phyloP scores from a whole-genome alignment of 2,797 vertebrate genomes.

The Lophius americanus region DNA sequence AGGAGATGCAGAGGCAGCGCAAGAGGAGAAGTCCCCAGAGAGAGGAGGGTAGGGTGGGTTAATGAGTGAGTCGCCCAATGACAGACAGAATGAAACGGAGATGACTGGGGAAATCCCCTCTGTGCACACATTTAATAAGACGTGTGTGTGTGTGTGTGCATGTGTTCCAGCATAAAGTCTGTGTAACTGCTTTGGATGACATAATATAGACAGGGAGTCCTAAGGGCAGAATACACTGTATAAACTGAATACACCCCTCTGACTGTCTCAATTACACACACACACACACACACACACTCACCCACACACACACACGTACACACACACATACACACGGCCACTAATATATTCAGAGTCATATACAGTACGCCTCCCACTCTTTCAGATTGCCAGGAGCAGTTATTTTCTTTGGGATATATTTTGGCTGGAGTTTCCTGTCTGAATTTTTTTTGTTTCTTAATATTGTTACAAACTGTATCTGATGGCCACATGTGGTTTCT shows the following conservation, averaged over 20 bases:
- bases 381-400: slow-evolving; percentile 56
- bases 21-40: slow-evolving; percentile 71
- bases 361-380: slow-evolving; percentile 60
- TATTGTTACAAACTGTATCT: slow-evolving; percentile 52
- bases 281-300: slow-evolving; percentile 21
- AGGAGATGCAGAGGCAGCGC: slow-evolving; percentile 68
- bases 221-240: slow-evolving; percentile 67
- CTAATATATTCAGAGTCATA: slow-evolving; percentile 53
- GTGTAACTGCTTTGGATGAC: slow-evolving; percentile 22
- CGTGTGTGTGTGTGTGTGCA: slow-evolving; percentile 14
- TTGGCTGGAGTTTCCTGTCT: slow-evolving; percentile 46
- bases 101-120: slow-evolving; percentile 81
- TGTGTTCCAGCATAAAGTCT: slow-evolving; percentile 12
- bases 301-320: slow-evolving; percentile 14
- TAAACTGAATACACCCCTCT: slow-evolving; percentile 65
- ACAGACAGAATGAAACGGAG: slow-evolving; percentile 75
- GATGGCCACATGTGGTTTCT: slow-evolving; percentile 51
- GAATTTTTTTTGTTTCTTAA: slow-evolving; percentile 58
- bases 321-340: slow-evolving; percentile 18
- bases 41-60: slow-evolving; percentile 63
- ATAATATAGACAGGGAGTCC: slow-evolving; percentile 66
- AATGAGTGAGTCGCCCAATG: slow-evolving; percentile 69
- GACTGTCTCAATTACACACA: slow-evolving; percentile 69
- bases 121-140: slow-evolving; percentile 77
- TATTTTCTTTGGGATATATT: slow-evolving; percentile 50